Evolutionary conservation across 35 echinoderm and acorn worm genomes (phyloP).

Genomic region (Ophioderma brevispina): DNA sequence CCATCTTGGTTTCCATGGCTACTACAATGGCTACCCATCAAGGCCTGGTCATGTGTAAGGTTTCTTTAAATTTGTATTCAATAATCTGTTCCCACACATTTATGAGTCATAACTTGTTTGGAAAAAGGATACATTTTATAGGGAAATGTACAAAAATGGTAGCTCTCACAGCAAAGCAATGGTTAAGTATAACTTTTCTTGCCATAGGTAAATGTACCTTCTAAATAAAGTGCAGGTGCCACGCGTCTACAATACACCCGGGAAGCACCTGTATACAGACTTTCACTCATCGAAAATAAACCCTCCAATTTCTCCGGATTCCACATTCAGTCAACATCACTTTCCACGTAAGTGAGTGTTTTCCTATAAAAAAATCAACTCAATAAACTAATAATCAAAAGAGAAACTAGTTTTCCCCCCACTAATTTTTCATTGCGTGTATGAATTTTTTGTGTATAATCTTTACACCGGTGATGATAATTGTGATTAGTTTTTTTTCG

Average conservation of each 20-base stretch:
- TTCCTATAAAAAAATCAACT: not conserved
- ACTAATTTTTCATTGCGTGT: not conserved
- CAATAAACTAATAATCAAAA: not conserved
- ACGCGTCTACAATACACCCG: not conserved
- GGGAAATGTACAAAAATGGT: not conserved
- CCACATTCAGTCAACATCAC: slow-evolving; percentile 4
- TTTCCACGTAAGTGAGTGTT: not conserved
- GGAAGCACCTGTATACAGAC: not conserved
- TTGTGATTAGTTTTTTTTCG: no score
- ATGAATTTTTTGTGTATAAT: not conserved
- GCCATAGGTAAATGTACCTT: not conserved
- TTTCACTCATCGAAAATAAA: not conserved
- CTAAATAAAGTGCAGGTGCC: not conserved
- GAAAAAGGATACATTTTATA: not conserved
- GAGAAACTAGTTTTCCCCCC: not conserved
- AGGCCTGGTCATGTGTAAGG: not conserved
- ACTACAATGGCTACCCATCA: not conserved
- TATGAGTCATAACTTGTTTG: no score
- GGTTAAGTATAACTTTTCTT: not conserved
- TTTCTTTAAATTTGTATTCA: not conserved
- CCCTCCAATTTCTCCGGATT: not conserved
- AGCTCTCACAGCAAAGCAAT: not conserved
- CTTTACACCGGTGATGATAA: not conserved
- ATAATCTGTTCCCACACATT: no score
- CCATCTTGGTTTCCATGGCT: not conserved